Evolutionary conservation across 64 coral and sea anemone genomes (phyloP).

Genomic region (Astreopora myriophthalma): DNA sequence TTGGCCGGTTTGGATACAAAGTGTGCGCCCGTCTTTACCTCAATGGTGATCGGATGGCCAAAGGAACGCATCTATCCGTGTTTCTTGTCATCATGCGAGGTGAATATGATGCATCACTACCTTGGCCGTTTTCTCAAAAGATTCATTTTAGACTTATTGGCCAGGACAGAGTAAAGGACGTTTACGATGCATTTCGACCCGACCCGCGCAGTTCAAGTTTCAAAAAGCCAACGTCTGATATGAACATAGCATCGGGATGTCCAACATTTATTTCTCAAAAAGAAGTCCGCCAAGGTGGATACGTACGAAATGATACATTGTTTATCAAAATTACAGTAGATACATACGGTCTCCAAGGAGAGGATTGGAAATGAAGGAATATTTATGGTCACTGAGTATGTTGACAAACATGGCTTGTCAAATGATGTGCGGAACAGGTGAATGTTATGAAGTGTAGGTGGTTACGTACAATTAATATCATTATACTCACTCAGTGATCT

Average conservation of each 20-base stretch:
- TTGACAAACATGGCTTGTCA: too few relatives aligned
- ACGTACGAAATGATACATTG: slow-evolving; percentile 54
- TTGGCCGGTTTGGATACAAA: slow-evolving; percentile 76
- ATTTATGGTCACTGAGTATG: too few relatives aligned
- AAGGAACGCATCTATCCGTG: slow-evolving; percentile 67
- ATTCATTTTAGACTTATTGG: slow-evolving; percentile 61
- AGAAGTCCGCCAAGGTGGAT: slow-evolving; percentile 24
- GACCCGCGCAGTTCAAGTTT: slow-evolving; percentile 74
- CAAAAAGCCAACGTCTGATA: slow-evolving; percentile 57
- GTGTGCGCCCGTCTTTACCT: slow-evolving; percentile 70
- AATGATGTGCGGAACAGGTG: too few relatives aligned
- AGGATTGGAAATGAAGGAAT: neutral
- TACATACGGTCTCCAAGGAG: slow-evolving; percentile 15
- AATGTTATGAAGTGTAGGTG: too few relatives aligned
- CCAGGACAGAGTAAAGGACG: slow-evolving; percentile 51
- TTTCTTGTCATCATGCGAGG: slow-evolving; percentile 80
- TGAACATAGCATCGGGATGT: slow-evolving; percentile 77
- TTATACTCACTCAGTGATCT: too few relatives aligned
- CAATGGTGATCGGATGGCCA: slow-evolving; percentile 79
- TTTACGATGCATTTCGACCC: slow-evolving; percentile 59
- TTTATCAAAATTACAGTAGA: slow-evolving; percentile 72
- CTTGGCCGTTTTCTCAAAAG: slow-evolving; percentile 78
- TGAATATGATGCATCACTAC: slow-evolving; percentile 63
- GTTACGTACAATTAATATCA: too few relatives aligned
- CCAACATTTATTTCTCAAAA: slow-evolving; percentile 59